phyloP scores from a whole-genome alignment of 2,888 invertebrate genomes.

The Ichneumoninae sp. region DNA sequence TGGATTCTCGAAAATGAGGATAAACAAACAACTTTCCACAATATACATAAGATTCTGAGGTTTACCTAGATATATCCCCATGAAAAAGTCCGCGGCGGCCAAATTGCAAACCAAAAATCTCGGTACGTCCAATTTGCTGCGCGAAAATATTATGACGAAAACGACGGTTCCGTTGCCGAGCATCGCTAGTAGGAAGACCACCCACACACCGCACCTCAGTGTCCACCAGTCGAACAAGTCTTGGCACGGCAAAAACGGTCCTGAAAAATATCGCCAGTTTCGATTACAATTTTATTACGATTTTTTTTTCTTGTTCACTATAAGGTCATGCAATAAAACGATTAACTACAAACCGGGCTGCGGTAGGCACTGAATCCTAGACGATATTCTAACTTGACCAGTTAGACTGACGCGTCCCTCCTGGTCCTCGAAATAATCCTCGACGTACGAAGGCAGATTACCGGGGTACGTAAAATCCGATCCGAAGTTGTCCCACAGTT shows the following conservation, averaged over 20 bases:
- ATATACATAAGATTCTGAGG: background rate
- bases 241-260: conserved; percentile 97
- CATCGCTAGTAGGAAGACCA: conserved; percentile 97
- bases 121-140: conserved; percentile 98
- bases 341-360: conserved; percentile 87
- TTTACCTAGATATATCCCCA: conserved; percentile 96
- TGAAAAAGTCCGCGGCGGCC: conserved; percentile 98
- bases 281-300: too few species aligned
- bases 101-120: conserved; percentile 98
- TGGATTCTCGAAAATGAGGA: too few species aligned
- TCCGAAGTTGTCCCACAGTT: conserved; percentile 89
- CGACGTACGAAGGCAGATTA: conserved; percentile 89
- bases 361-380: conserved; percentile 89
- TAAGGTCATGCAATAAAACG: conserved; percentile 13
- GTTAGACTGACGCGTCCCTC: conserved; percentile 82
- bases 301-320: background rate
- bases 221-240: conserved; percentile 99
- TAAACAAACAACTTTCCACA: too few species aligned
- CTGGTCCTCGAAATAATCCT: conserved; percentile 90
- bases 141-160: conserved; percentile 95
- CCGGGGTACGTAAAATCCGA: conserved; percentile 90
- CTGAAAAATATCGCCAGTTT: conserved; percentile 83
- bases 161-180: conserved; percentile 98
- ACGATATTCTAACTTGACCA: conserved; percentile 68
- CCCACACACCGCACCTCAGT: conserved; percentile 97